Evolutionary conservation across 2,888 invertebrate genomes (phyloP), one percentile per base, ranked within the genome.

Genomic region (Leptinotarsa rubiginosa): DNA sequence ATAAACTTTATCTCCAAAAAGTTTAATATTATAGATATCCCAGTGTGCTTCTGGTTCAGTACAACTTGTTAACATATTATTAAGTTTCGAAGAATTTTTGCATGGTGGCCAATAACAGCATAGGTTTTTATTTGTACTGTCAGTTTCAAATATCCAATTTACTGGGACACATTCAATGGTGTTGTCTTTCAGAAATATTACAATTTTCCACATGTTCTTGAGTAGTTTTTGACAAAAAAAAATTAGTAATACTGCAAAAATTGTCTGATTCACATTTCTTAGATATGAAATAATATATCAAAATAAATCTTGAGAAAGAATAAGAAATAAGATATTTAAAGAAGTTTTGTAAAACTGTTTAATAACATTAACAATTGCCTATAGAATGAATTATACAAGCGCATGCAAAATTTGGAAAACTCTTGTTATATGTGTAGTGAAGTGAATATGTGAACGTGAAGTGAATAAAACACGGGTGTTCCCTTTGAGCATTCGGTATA

Each of bases 331-430:
- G 25, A 25, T 25, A 25, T 25, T 25, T 25, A 25, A 25, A 25
- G 25, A 25, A 25, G 25, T 25, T 25, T 25, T 25, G 25, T 25
- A 25, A 25, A 4, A 59, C 22, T 16, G n/a, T 59, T 13, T 59
- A 20, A 20, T 16, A 16, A 20, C 22, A 22, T 16, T 59, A 4
- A 20, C n/a, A 59, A 13, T 20, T 59, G 15, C 4, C 31, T 22
- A 64, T 64, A 41, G 64, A n/a, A 41, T 47, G 47, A 31, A 64
- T 10, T 64, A 47, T 41, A 64, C n/a, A 2, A 64, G 64, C 31
- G 64, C 41, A n/a, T 41, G 16, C 16, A 31, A 31, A 25, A 64
- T 16, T 41, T 62, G n/a, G n/a, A n/a, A n/a, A 7, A 31, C 31
- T 31, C 31, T 31, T 31, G 31, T 31, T 31, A 31, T 31, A 31